Base-by-base conservation (phyloP, 53 echinoderm and acorn worm genomes). In the Echinometra lucunter region DNA sequence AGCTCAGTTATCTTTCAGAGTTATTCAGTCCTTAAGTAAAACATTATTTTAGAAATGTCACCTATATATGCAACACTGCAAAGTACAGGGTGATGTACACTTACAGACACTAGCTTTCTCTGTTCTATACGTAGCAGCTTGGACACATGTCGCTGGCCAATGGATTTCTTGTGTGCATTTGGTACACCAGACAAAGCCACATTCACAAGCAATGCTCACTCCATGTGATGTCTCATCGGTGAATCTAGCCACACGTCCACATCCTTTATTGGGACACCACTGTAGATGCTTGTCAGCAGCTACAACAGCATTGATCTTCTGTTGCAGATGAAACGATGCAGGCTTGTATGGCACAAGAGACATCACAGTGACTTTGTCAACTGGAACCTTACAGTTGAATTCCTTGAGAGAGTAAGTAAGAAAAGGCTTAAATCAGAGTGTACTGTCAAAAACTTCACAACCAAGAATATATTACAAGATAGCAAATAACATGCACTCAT, bases 71-170 rank as follows among this genome's bases (percentile, higher is more conserved):
- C 25, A 63, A 63, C 4, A 4, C 23, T 25, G 69, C 32, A 69
- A 34, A 34, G 15, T 1, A 32, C 32, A 69, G 8, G 10, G 34
- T 69, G 69, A 11, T 55, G 21, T 66, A 38, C 37, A 90, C 90
- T 90, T 60, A 90, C 90, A 58, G 37, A 40, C 38, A 35, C 1
- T 3, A 19, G 57, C 63, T 0, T 90, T 90, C 4, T 90, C 90
- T 23, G 87, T 55, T 42, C 94, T 94, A 92, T 97, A 98, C 1
- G 74, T 87, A 23, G 94, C 88, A 37, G 98, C 97, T 88, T 97
- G 96, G n/a, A 94, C 82, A 89, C 98, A 98, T 0, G 95, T 88
- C 7, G 95, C 97, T 66, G 98, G 98, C 96, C 96, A 97, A 88
- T 98, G 98, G 37, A 91, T 96, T 44, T 94, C 96, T 91, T 96